Evolutionary conservation across 2,888 invertebrate genomes (phyloP).

Genomic region (Mesorhabditis belari): DNA sequence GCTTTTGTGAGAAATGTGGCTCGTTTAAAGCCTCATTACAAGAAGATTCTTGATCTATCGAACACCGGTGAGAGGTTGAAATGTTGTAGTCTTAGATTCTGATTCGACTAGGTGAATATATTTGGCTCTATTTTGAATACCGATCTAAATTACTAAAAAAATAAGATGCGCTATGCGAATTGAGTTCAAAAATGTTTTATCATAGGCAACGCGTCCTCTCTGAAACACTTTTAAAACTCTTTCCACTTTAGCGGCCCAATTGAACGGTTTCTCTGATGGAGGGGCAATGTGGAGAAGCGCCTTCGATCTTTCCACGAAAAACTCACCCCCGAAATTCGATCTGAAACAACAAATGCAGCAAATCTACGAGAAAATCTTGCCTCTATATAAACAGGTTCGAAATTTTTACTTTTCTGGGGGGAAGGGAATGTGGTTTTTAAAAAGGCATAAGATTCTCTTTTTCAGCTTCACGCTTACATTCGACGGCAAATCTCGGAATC

Average conservation of each 20-base stretch:
- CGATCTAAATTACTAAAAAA: too few species aligned
- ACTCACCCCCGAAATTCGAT: slow-evolving; percentile 24
- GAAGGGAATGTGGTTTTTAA: not conserved
- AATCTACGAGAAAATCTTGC: slow-evolving; percentile 39
- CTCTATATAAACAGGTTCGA: slow-evolving; percentile 47
- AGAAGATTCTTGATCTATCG: slow-evolving; percentile 34
- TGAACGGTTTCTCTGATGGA: slow-evolving; percentile 48
- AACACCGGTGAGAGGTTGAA: slow-evolving; percentile 36
- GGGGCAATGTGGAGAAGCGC: slow-evolving; percentile 52
- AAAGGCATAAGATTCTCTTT: not conserved
- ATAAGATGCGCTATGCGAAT: too few species aligned
- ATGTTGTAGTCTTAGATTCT: not conserved
- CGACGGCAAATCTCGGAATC: slow-evolving; percentile 45
- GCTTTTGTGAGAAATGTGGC: slow-evolving; percentile 23
- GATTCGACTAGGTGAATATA: not conserved
- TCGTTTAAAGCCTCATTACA: slow-evolving; percentile 30
- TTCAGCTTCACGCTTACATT: slow-evolving; percentile 51
- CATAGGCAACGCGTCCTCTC: too few species aligned
- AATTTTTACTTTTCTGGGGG: not conserved
- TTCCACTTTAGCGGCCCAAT: slow-evolving; percentile 41
- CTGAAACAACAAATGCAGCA: slow-evolving; percentile 38
- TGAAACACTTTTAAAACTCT: too few species aligned
- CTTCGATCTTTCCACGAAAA: slow-evolving; percentile 44
- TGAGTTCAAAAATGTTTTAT: too few species aligned
- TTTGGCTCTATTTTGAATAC: not conserved